Evolutionary conservation across 37 sponge, comb jelly and placozoan species (phyloP), one percentile per base, ranked within the genome.

Genomic region (Petrosia ficiformis): DNA sequence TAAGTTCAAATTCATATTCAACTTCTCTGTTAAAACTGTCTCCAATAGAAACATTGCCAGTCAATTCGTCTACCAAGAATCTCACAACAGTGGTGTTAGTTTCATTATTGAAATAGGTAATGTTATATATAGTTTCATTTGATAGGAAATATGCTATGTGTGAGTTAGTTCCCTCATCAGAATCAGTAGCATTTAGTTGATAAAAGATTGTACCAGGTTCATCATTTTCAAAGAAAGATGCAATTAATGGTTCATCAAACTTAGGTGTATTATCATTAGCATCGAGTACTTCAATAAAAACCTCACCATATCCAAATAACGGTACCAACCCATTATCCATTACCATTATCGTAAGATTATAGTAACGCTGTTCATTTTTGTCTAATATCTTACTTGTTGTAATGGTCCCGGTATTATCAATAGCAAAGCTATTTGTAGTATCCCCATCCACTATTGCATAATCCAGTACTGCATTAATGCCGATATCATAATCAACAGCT

Each of bases 401-500:
- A 1, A 88, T 21, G 16, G 68, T 59, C 33, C 89, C 89, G 33
- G 82, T 78, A 2, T 59, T 36, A 38, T 78, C 30, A 21, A 88
- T 88, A 21, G 79, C 43, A 61, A 88, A 88, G 25, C 72, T 66
- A 28, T 74, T 44, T 2, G 1, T n/a, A 19, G 26, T 63, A 42
- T 74, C 74, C 14, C 83, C 89, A 28, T 42, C 39, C 30, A 52
- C 75, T 10, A 90, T 80, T 35, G 40, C 52, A 72, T 90, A 90
- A 40, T 43, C 39, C 57, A 84, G 43, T 19, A 63, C 38, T 48
- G 90, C 85, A 77, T 90, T 90, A 8, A 39, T 44, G n/a, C 78
- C 86, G 10, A 81, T 84, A 58, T 90, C 90, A 33, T 81, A 72
- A 73, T 90, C 90, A 44, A 72, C 37, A 22, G 90, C 90, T 22